These are phyloP conservation scores for Syrphus vitripennis DNA, from an alignment of 2,888 invertebrate species.

Conservation along the genomic window DNA sequence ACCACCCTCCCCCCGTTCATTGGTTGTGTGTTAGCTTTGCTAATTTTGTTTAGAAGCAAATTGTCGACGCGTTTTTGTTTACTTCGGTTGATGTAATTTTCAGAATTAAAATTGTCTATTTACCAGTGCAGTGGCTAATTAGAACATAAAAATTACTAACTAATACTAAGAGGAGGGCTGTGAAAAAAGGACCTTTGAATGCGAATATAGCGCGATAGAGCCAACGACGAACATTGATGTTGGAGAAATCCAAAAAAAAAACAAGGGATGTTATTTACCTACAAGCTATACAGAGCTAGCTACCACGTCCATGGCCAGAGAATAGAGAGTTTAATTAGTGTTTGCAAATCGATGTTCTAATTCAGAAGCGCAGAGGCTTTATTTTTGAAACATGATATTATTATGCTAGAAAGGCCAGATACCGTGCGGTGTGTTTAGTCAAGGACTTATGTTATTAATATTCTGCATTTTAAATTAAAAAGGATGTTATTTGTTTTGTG, in stretches of 20 bases:
- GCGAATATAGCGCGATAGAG: too few species aligned
- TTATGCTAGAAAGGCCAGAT: neutral
- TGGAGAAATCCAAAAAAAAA: neutral
- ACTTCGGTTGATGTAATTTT: slow-evolving; percentile 54
- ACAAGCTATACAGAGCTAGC: too few species aligned
- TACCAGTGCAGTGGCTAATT: slow-evolving; percentile 59
- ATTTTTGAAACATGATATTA: slow-evolving; percentile 40
- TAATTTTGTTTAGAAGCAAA: slow-evolving; percentile 45
- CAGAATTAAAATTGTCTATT: slow-evolving; percentile 57
- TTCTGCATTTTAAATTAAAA: slow-evolving; percentile 6
- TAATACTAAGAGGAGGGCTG: neutral
- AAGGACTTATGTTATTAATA: neutral
- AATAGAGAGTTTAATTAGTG: slow-evolving; percentile 43
- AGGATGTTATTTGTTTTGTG: neutral
- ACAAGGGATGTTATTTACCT: neutral
- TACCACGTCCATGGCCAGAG: neutral
- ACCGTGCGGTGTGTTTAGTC: neutral
- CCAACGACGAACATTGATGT: neutral
- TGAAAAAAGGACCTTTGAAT: neutral
- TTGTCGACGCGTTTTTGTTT: slow-evolving; percentile 54
- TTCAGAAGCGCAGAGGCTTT: slow-evolving; percentile 3
- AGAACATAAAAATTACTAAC: slow-evolving; percentile 51
- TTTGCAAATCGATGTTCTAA: slow-evolving; percentile 39
- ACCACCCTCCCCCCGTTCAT: too few species aligned
- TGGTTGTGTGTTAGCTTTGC: slow-evolving; percentile 2